Percentiles rank a stretch among this genome's conserved stretches.
Conservation (phyloP, 2,888 invertebrate genomes). For the Drosophila cracens region DNA sequence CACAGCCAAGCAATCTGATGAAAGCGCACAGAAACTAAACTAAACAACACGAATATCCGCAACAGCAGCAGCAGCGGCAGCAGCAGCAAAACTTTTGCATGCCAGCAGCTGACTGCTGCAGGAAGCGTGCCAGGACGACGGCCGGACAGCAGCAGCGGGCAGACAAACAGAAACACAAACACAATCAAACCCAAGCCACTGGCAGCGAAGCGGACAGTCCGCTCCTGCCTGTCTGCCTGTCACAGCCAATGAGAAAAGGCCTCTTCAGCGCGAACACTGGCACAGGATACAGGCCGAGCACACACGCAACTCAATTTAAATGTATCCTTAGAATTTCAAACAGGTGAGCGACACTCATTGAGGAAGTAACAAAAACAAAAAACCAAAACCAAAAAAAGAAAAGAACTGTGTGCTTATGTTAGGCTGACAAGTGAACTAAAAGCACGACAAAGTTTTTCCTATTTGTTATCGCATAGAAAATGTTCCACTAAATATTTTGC, state of each 20-base stretch:
- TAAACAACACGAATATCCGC: conserved; percentile 56
- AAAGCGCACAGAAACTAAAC: conserved; percentile 44
- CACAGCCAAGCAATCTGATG: conserved; percentile 25
- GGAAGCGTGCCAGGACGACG: conserved; percentile 65
- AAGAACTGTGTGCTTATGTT: conserved; percentile 12
- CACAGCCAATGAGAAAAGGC: conserved; percentile 64
- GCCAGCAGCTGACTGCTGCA: conserved; percentile 76
- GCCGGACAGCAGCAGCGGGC: conserved; percentile 2
- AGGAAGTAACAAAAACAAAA: conserved; percentile 35
- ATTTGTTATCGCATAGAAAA: conserved; percentile 7
- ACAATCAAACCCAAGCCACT: conserved; percentile 6
- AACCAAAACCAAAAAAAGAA: neutral
- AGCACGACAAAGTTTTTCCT: conserved; percentile 12
- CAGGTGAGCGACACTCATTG: conserved; percentile 72
- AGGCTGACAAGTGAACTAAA: conserved; percentile 28
- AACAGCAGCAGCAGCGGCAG: conserved; percentile 31
- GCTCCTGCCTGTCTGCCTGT: conserved; percentile 43
- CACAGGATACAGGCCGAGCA: conserved; percentile 64
- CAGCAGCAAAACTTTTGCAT: conserved; percentile 52
- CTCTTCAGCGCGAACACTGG: conserved; percentile 61
- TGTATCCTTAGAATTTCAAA: conserved; percentile 80
- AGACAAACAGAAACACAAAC: conserved; percentile 1
- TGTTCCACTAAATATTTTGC: conserved; percentile 9
- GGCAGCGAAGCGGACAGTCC: conserved; percentile 55
- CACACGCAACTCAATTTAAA: conserved; percentile 75